Evolutionary conservation across 2,888 invertebrate genomes (phyloP).

Genomic region (Meteorus cinctellus): DNA sequence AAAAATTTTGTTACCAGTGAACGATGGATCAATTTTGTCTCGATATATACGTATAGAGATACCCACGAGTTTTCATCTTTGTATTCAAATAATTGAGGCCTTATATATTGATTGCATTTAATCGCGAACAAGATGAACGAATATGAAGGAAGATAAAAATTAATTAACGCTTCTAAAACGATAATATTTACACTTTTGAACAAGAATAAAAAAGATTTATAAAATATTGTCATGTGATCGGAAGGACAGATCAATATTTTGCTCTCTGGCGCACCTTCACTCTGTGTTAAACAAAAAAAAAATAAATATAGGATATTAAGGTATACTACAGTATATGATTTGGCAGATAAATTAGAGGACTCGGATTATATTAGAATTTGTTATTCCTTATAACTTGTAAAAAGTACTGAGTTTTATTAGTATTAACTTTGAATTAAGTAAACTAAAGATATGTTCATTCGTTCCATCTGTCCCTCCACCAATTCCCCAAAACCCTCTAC

Average conservation of each 20-base stretch:
- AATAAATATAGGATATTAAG: constrained; percentile 55
- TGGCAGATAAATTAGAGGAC: constrained; percentile 59
- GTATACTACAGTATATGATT: constrained; percentile 59
- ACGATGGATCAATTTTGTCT: constrained; percentile 31
- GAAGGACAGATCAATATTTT: constrained; percentile 32
- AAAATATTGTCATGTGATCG: constrained; percentile 11
- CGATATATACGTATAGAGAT: constrained; percentile 27
- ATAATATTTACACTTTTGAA: constrained; percentile 27
- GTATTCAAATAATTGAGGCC: constrained; percentile 41
- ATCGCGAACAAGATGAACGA: neutral
- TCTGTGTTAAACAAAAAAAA: constrained; percentile 61
- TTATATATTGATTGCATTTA: constrained; percentile 29
- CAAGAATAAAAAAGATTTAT: constrained; percentile 1
- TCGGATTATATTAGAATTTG: constrained; percentile 69
- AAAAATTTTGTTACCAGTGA: constrained; percentile 46
- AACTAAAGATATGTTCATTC: constrained; percentile 58
- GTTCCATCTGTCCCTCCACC: constrained; percentile 57
- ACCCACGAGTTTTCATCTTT: constrained; percentile 17
- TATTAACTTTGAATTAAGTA: constrained; percentile 68
- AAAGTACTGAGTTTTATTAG: constrained; percentile 74
- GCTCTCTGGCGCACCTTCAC: constrained; percentile 54
- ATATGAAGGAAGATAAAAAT: neutral
- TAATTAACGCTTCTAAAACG: constrained; percentile 16
- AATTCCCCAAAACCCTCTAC: constrained; percentile 38
- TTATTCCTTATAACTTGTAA: constrained; percentile 73